Evolutionary conservation across 2,113 vertebrate species (phyloP), one percentile per base, ranked within the genome.

Genomic region (Proterorhinus semilunaris): DNA sequence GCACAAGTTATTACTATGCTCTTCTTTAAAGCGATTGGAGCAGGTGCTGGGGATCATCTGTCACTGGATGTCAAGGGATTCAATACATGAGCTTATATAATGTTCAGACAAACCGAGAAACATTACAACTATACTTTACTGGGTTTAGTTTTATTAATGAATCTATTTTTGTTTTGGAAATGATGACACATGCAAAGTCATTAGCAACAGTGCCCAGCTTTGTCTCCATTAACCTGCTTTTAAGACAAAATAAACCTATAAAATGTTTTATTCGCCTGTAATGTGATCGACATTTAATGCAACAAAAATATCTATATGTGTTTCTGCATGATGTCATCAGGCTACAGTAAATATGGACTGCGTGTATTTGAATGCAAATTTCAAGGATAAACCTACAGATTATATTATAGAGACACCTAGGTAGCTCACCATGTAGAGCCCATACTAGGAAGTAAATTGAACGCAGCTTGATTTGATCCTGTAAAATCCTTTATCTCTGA

Each of bases 1-100:
- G 79, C 69, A 83, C 69, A 75, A 71, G 54, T 17, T 82, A 78
- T 87, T 59, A 57, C 43, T 58, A 45, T 71, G 65, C 54, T 65
- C 63, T 71, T 74, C 53, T 50, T 68, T 15, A 11, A 65, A 55
- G 43, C 59, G 12, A 53, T 66, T 62, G 58, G 58, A 61, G 21
- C 47, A 55, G 45, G 11, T 55, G 59, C 49, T 50, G 54, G n/a
- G 68, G 17, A 79, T 77, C 46, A 71, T 77, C 75, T 69, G 53
- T 78, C 49, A 77, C 69, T 62, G 69, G 12, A 46, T 62, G 68
- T 71, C 65, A 76, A 42, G 36, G 17, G 17, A 36, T 10, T 58
- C 27, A 53, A n/a, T 10, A 58, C 11, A 10, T 58, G 55, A 58
- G 11, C 27, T 15, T 58, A 58, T 58, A 42, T 13, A 42, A 58